These are phyloP conservation scores for Chaetura pelagica DNA, from an alignment of 2,113 vertebrate genomes.

Conservation along the genomic window DNA sequence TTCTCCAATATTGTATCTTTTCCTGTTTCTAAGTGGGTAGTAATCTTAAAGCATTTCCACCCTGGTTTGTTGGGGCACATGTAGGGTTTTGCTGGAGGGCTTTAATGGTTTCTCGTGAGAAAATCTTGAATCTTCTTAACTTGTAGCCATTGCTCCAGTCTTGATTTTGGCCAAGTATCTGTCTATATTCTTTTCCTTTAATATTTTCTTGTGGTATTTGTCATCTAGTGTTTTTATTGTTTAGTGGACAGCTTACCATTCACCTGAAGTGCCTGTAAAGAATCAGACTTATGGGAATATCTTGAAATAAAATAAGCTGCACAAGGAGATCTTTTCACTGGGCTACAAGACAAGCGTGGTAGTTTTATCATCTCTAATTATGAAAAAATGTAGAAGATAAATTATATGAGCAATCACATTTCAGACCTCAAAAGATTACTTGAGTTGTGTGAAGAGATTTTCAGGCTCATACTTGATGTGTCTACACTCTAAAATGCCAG, in stretches of 20 bases:
- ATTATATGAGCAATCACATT: rapidly evolving
- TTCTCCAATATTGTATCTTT: neutral
- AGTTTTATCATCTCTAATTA: neutral
- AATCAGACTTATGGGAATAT: neutral
- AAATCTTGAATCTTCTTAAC: neutral
- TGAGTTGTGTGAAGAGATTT: neutral
- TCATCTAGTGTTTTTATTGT: neutral
- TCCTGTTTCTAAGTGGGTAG: neutral
- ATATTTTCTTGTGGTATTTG: neutral
- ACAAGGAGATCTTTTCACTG: neutral
- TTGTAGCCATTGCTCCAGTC: neutral
- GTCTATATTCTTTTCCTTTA: neutral
- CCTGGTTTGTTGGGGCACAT: neutral
- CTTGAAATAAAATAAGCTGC: neutral
- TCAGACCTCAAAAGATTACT: neutral
- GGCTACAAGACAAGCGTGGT: neutral
- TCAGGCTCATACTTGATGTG: neutral
- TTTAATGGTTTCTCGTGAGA: neutral
- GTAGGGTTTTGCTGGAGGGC: neutral
- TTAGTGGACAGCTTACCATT: neutral
- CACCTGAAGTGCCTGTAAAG: neutral
- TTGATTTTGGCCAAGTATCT: neutral
- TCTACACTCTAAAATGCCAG: neutral
- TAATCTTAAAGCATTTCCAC: neutral
- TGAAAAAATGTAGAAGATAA: neutral